Evolutionary conservation across 2,113 vertebrate species (phyloP), one percentile per base, ranked within the genome.

Genomic region (Engystomops pustulosus): DNA sequence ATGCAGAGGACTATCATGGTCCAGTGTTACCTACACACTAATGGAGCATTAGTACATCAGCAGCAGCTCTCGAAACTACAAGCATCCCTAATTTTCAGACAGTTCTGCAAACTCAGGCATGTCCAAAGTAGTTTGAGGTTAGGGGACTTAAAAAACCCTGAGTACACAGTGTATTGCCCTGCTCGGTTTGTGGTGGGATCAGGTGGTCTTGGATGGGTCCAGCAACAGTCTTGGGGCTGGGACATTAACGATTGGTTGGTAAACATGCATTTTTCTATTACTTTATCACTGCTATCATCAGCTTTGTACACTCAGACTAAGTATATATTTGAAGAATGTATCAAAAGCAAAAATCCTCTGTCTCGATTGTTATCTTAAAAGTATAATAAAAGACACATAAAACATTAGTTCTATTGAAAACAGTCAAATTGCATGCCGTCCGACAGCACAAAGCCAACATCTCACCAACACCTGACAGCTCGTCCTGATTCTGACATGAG

Each of bases 401-500:
- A 15, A 75, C 71, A 75, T 51, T 75, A 51, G 25, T 49, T 20
- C 47, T 34, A 76, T 76, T 76, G 45, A 45, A 49, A 75, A 76
- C 47, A 76, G 27, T 2, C 9, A 53, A n/a, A 53, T 53, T 30
- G 47, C 36, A 49, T 53, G 27, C n/a, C 6, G 18, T 23, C 20
- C 14, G 62, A 85, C 80, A 84, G 79, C 51, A 38, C 30, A 81
- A 79, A 23, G 68, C 70, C 36, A 85, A 88, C 53, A 85, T 86
- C 7, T 86, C 86, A 85, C 79, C 85, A 81, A 38, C 74, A 88
- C 81, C 51, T 88, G 85, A 84, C 80, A 47, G 71, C 62, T 47
- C 70, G 25, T 79, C 23, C 34, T 79, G 70, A 30, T 11, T 67
- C 74, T 87, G 71, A 25, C 25, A 45, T 25, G 23, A 8, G n/a